Evolutionary conservation across 2,888 invertebrate species (phyloP).

Genomic region (Plebejus anna): DNA sequence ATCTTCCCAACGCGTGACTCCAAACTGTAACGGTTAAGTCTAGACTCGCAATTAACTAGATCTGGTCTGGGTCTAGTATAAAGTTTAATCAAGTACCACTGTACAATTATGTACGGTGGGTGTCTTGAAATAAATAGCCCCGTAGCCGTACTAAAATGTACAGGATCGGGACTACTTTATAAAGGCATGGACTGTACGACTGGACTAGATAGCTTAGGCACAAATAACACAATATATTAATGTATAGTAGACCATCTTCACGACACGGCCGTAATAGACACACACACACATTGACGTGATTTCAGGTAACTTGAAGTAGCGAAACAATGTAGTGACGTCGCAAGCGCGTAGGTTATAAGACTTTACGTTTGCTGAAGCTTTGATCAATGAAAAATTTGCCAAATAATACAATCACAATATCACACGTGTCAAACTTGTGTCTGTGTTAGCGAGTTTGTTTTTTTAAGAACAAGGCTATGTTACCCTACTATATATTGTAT

Average conservation of each 20-base stretch:
- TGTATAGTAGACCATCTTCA: background rate
- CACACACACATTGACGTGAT: no score
- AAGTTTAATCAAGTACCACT: slow-evolving; percentile 30
- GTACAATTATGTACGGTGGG: slow-evolving; percentile 34
- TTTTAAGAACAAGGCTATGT: no score
- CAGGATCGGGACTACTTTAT: background rate
- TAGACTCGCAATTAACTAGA: slow-evolving; percentile 56
- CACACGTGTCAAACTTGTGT: no score
- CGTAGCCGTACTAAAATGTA: slow-evolving; percentile 24
- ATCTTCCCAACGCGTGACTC: slow-evolving; percentile 38
- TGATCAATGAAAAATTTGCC: no score
- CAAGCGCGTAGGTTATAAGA: no score
- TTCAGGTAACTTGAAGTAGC: no score
- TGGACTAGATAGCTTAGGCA: slow-evolving; percentile 1
- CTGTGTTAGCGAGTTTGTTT: no score
- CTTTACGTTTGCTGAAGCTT: no score
- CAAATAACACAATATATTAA: background rate
- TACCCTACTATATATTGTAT: no score
- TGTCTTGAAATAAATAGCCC: slow-evolving; percentile 24
- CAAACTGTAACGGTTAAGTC: slow-evolving; percentile 54
- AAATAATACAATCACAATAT: no score
- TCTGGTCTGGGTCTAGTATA: slow-evolving; percentile 33
- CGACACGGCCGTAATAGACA: background rate
- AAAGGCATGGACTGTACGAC: background rate
- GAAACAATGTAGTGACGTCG: no score